A percentile compares a stretch with the other conserved stretches of the same genome.
These are phyloP conservation scores for Echeneis naucrates DNA, from an alignment of 2,797 vertebrate species.

Conservation along the genomic window DNA sequence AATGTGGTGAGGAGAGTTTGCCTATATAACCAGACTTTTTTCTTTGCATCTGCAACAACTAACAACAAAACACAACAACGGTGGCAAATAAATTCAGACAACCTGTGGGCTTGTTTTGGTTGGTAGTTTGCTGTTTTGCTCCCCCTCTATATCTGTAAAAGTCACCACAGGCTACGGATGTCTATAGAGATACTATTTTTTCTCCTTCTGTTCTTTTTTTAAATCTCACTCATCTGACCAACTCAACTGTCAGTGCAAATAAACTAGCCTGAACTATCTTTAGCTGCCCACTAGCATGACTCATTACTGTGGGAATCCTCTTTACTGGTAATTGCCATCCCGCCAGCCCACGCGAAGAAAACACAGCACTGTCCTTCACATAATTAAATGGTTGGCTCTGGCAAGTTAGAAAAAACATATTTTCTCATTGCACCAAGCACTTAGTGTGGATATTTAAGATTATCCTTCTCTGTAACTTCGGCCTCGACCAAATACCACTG, in stretches of 20 bases:
- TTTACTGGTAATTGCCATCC: constrained; percentile 6
- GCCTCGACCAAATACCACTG: background rate
- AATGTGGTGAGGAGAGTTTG: too few species aligned
- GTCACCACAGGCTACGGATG: background rate
- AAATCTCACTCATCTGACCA: background rate
- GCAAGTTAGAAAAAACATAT: constrained; percentile 2
- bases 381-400: constrained; percentile 36
- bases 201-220: too few species aligned
- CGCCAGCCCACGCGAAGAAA: constrained; percentile 25
- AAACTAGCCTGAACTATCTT: constrained; percentile 10
- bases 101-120: too few species aligned
- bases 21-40: too few species aligned
- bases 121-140: too few species aligned
- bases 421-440: background rate
- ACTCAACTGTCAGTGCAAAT: constrained; percentile 3
- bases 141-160: too few species aligned
- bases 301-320: constrained; percentile 25
- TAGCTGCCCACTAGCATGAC: constrained; percentile 9
- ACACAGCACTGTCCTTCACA: constrained; percentile 4
- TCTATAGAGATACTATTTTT: background rate
- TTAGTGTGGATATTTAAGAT: constrained; percentile 8
- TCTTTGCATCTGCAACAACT: too few species aligned
- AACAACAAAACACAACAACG: too few species aligned
- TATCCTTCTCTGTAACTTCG: background rate
- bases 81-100: too few species aligned